A percentile compares a stretch with the other conserved stretches of the same genome.
Conservation (phyloP, 2,113 vertebrate genomes). For the Cheirogaleus medius region DNA sequence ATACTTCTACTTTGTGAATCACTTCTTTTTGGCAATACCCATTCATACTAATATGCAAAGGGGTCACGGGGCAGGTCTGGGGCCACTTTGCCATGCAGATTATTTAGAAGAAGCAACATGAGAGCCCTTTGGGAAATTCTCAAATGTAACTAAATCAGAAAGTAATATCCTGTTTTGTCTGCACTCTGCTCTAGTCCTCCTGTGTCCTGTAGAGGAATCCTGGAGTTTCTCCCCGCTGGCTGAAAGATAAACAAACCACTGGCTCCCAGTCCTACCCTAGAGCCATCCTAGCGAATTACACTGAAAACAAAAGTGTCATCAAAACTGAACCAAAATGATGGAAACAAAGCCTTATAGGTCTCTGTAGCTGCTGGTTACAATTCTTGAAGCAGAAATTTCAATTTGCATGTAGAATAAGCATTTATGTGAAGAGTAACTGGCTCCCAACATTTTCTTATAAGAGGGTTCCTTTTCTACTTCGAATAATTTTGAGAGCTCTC, state of each 20-base stretch:
- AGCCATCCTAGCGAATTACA: slow-evolving; percentile 21
- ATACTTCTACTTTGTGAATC: background rate
- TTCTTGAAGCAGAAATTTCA: background rate
- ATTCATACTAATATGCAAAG: slow-evolving; percentile 41
- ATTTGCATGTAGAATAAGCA: background rate
- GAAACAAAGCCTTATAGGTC: slow-evolving; percentile 21
- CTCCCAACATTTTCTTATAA: background rate
- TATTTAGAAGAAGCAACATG: slow-evolving; percentile 67
- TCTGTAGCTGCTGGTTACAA: background rate
- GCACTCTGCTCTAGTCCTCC: background rate
- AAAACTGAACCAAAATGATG: background rate
- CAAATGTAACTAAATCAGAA: slow-evolving; percentile 51
- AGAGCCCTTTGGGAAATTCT: slow-evolving; percentile 62
- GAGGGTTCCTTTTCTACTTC: background rate
- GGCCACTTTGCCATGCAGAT: slow-evolving; percentile 54
- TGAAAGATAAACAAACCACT: slow-evolving; percentile 46
- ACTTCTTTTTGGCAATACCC: slow-evolving; percentile 29
- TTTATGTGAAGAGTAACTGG: background rate
- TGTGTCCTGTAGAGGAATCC: slow-evolving; percentile 48
- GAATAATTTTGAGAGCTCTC: background rate
- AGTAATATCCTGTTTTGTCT: slow-evolving; percentile 71
- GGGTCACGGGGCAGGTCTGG: background rate
- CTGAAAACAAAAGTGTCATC: slow-evolving; percentile 40
- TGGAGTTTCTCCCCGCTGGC: background rate
- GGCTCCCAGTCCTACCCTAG: slow-evolving; percentile 5